Evolutionary conservation across 2,888 invertebrate species (phyloP), one percentile per base, ranked within the genome.

Genomic region (Scaptomyza tumidula): DNA sequence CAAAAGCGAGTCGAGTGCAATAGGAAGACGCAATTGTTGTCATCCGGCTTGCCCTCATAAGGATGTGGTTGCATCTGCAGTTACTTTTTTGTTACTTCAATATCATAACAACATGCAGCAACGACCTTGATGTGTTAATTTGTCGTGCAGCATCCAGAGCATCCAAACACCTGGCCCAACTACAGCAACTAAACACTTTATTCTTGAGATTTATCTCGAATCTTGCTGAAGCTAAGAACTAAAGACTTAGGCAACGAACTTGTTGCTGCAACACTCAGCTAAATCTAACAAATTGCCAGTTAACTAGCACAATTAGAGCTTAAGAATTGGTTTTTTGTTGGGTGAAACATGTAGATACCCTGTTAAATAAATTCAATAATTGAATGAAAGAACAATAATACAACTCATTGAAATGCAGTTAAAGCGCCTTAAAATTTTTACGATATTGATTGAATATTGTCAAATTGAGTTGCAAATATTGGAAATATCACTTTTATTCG

Each of bases 101-200:
- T 72, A 59, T n/a, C 50, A 59, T 65, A 75, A 3, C 31, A n/a
- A 44, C 48, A 44, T 41, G 55, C 45, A 55, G 24, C 44, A 80
- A 84, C 83, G 90, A 90, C 90, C 90, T 90, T 90, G 90, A 88
- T 81, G 90, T 90, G 90, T 88, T 89, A 90, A 90, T 90, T 90
- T 86, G 71, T 66, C 64, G 66, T 65, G 60, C 75, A 43, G 56
- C 56, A 61, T 14, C 39, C 41, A 56, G 3, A n/a, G 24, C n/a
- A 35, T 10, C 14, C 53, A 70, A 78, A 76, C 75, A 78, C 78
- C 74, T 67, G 75, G 65, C 19, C 19, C 35, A 60, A 50, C 58
- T 19, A 35, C 10, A 52, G 53, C 19, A 56, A 44, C 65, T 57
- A 57, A 65, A 35, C 59, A 73, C 57, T 57, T 50, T 50, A 52